Evolutionary conservation across 2,888 invertebrate genomes (phyloP), one percentile per base, ranked within the genome.

Genomic region (Cheilosia urbana): DNA sequence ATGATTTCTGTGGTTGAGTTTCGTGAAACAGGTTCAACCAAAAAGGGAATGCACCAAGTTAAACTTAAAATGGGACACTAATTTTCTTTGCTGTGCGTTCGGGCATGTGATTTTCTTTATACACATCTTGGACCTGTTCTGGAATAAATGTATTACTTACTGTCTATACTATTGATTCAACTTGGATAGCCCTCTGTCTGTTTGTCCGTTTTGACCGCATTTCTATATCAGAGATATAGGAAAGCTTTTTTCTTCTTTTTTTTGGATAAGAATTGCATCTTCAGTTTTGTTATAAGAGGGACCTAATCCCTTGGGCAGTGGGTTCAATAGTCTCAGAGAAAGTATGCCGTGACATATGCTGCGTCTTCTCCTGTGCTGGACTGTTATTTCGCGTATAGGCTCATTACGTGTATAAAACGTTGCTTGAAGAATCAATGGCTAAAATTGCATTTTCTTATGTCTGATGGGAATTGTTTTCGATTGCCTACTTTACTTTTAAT

Each of bases 1-100:
- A 72, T 62, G 30, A 47, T 65, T 63, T 73, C 42, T 63, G 51
- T 15, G 63, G 45, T 42, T 73, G 53, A 73, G 55, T 45, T 63
- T 65, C 9, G 34, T 37, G 15, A 65, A 75, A 65, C 75, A 49
- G 57, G 65, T 75, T 65, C 47, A 45, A 57, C 37, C 24, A 71
- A 60, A 71, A 69, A 69, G 45, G 57, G 68, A 45, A 57, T 21
- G 45, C 57, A 57, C 45, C 57, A 45, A 24, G 27, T 42, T 53
- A 57, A 53, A 47, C 55, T 27, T 34, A 40, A 65, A 66, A 40
- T 75, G 55, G 17, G 55, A 17, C 73, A 72, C 9, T 53, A 42
- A 19, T 34, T 62, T 53, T 21, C 13, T n/a, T 42, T 9, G 30
- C 19, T 9, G 27, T 24, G 60, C 49, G 27, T 30, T 42, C 11